Base-by-base conservation (phyloP, 2,113 vertebrate genomes). In the Neogale vison region DNA sequence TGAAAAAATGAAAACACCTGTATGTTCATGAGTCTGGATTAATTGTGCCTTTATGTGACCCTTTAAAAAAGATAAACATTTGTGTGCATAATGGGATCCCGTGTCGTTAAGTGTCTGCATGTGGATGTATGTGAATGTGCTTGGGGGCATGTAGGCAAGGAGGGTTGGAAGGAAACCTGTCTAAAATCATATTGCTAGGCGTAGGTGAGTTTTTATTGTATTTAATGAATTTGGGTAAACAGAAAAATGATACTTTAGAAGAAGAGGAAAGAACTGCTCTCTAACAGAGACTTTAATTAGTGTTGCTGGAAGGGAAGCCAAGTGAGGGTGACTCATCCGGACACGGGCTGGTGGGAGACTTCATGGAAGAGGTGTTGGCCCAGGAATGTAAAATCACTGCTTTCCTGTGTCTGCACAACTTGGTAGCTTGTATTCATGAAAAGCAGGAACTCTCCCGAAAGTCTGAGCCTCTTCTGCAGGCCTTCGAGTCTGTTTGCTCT, bases 401-500 rank as follows among this genome's bases (percentile, higher is more conserved):
- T 47, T 94, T 50, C 42, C 6, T 50, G 24, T 55, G 67, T 88
- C 84, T 52, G 45, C 31, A 34, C 2, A 6, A 31, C 29, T 69
- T 59, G 24, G 29, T 31, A 14, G 15, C 47, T 86, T 4, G 2
- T 34, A 31, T 69, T 80, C 34, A 12, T 31, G 34, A 63, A 61
- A 82, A 59, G 0, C 31, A 50, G 84, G 55, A 34, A 94, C 34
- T 90, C 92, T 31, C 39, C 45, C 72, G 50, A 42, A 89, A 59
- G 14, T 29, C 71, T 34, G 42, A 79, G 29, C 67, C 24, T 6
- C 24, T 97, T 98, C 97, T 67, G 55, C 23, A 94, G 77, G 65
- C 93, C 86, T 93, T 95, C 97, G 39, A 92, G 93, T 97, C 92
- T 81, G 92, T 97, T 97, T 3, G 1, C 95, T 98, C 39, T 92